phyloP scores from a whole-genome alignment of 2,888 invertebrate genomes.

The Apoderus coryli region DNA sequence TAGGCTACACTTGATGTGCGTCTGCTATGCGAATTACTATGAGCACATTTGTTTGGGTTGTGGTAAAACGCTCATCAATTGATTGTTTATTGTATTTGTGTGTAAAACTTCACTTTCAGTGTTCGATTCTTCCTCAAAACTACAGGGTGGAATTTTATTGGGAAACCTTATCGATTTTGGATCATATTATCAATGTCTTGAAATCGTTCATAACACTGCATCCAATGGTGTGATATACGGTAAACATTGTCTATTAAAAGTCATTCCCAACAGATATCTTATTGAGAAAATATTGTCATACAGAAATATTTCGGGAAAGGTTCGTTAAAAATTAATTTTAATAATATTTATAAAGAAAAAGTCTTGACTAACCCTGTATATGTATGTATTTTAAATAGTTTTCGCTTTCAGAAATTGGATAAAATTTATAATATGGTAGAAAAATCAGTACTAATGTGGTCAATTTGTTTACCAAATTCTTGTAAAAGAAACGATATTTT shows the following conservation, averaged over 20 bases:
- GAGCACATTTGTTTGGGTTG: no score
- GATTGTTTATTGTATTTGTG: no score
- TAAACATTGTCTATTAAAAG: constrained; percentile 28
- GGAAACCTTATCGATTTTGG: constrained; percentile 34
- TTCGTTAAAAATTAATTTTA: no score
- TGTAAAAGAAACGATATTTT: constrained; percentile 28
- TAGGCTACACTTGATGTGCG: no score
- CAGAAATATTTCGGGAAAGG: constrained; percentile 21
- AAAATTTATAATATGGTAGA: constrained; percentile 19
- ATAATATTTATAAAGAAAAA: no score
- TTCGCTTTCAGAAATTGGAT: constrained; percentile 19
- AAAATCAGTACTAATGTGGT: constrained; percentile 23
- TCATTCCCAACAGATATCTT: constrained; percentile 19
- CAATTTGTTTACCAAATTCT: constrained; percentile 32
- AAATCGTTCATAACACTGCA: constrained; percentile 17
- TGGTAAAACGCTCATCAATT: no score
- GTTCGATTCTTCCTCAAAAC: constrained; percentile 36
- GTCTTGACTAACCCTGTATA: constrained; percentile 1
- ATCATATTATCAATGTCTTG: constrained; percentile 33
- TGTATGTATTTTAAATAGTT: neutral
- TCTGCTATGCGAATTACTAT: no score
- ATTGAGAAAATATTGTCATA: constrained; percentile 20
- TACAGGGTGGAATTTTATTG: constrained; percentile 32
- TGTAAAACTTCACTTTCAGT: constrained; percentile 24
- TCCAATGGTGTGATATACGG: constrained; percentile 27